Percentiles rank a stretch among this genome's conserved stretches.
These are phyloP conservation scores for Percopsis omiscomaycus DNA, from an alignment of 2,797 vertebrate genomes.

Conservation along the genomic window DNA sequence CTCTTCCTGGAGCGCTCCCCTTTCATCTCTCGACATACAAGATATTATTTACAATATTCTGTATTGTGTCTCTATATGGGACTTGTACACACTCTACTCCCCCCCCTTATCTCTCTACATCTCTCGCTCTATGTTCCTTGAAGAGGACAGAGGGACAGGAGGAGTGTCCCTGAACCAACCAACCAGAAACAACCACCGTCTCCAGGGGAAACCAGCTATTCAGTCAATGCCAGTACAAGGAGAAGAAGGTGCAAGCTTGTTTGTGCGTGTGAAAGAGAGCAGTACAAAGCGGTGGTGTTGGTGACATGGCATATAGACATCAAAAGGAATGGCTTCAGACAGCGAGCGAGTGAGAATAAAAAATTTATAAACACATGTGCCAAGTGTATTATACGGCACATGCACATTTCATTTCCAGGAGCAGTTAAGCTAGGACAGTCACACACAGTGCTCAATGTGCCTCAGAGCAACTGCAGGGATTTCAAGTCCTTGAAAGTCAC, in stretches of 20 bases:
- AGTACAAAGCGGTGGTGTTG: constrained; percentile 33
- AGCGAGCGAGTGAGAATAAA: neutral
- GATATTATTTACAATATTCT: too few species aligned
- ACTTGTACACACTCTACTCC: neutral
- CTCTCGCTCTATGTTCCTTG: neutral
- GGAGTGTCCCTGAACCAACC: constrained; percentile 38
- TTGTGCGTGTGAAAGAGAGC: constrained; percentile 1
- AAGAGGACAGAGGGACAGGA: constrained; percentile 12
- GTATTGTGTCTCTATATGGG: too few species aligned
- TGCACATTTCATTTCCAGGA: too few species aligned
- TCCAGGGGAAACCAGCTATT: constrained; percentile 47
- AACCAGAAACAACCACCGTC: constrained; percentile 42
- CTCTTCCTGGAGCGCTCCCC: neutral
- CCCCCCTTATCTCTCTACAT: constrained; percentile 27
- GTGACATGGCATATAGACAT: constrained; percentile 27
- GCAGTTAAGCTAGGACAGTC: too few species aligned
- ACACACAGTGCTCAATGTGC: too few species aligned
- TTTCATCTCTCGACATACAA: too few species aligned
- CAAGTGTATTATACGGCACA: too few species aligned
- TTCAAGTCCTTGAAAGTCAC: too few species aligned
- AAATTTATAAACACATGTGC: too few species aligned
- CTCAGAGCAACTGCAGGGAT: too few species aligned
- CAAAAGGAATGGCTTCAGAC: constrained; percentile 19
- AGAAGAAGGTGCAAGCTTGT: constrained; percentile 20
- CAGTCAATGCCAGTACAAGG: constrained; percentile 45